Evolutionary conservation across 2,888 invertebrate species (phyloP).

Genomic region (Frankliniella intonsa): DNA sequence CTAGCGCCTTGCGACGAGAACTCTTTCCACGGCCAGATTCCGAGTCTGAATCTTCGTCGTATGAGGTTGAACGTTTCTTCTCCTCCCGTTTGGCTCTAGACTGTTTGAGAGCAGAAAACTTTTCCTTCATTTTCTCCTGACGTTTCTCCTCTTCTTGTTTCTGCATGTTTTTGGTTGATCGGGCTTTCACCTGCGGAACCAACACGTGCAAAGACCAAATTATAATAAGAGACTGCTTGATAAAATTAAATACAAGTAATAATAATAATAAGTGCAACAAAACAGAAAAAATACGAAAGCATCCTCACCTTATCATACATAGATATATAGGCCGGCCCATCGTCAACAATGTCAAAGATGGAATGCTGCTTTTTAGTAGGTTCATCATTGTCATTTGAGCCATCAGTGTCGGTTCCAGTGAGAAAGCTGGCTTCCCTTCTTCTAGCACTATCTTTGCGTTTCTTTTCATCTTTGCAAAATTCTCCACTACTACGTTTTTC

Average conservation of each 20-base stretch:
- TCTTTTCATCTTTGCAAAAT: conserved; percentile 40
- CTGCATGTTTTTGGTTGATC: conserved; percentile 90
- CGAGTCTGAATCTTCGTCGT: conserved; percentile 77
- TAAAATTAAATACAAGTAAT: background rate
- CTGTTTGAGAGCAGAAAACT: conserved; percentile 82
- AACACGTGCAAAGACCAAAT: background rate
- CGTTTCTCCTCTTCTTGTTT: conserved; percentile 85
- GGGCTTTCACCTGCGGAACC: conserved; percentile 64
- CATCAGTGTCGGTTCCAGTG: conserved; percentile 45
- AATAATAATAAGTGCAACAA: background rate
- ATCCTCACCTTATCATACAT: conserved; percentile 81
- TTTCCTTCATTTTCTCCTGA: conserved; percentile 80
- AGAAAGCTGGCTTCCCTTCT: conserved; percentile 45
- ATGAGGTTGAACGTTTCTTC: conserved; percentile 82
- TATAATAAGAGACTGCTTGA: background rate
- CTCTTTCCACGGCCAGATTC: conserved; percentile 54
- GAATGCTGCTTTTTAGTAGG: conserved; percentile 68
- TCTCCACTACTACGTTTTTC: conserved; percentile 42
- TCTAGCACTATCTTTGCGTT: conserved; percentile 49
- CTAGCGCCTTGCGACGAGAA: conserved; percentile 46
- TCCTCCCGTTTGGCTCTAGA: conserved; percentile 81
- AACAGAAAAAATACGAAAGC: background rate
- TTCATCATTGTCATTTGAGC: conserved; percentile 40
- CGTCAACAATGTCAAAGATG: conserved; percentile 84
- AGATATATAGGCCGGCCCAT: conserved; percentile 85